Conservation (phyloP, 2,888 invertebrate genomes). For the Lobophora halterata region DNA sequence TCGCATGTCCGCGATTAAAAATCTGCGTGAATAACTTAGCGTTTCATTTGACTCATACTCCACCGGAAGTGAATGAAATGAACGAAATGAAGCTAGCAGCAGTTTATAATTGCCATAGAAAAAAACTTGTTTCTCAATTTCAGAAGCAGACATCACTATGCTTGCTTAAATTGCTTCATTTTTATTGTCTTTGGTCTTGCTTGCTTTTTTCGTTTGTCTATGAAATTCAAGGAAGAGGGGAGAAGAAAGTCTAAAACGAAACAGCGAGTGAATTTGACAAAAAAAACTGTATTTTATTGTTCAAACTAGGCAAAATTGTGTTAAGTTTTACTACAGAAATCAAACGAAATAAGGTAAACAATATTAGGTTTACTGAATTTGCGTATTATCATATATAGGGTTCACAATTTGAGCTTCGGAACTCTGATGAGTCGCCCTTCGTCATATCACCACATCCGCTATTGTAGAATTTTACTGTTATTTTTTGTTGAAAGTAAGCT, state of each 20-base stretch:
- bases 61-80: background rate
- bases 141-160: too few relatives aligned
- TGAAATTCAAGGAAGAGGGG: constrained; percentile 45
- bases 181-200: too few relatives aligned
- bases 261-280: constrained; percentile 54
- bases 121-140: too few relatives aligned
- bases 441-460: constrained; percentile 66
- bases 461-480: constrained; percentile 59
- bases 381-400: constrained; percentile 9
- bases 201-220: too few relatives aligned
- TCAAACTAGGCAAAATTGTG: constrained; percentile 38
- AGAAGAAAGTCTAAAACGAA: too few relatives aligned
- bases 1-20: too few relatives aligned
- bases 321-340: constrained; percentile 33
- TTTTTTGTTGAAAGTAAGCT: constrained; percentile 37
- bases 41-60: too few relatives aligned
- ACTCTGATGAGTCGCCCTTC: constrained; percentile 64
- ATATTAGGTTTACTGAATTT: background rate
- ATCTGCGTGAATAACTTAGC: too few relatives aligned
- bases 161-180: too few relatives aligned
- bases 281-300: constrained; percentile 37
- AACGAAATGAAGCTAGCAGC: background rate
- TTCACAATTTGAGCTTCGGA: constrained; percentile 35
- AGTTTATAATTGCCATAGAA: background rate
- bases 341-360: constrained; percentile 47